Evolutionary conservation across 2,797 vertebrate genomes (phyloP).

Genomic region (Eulemur coronatus): DNA sequence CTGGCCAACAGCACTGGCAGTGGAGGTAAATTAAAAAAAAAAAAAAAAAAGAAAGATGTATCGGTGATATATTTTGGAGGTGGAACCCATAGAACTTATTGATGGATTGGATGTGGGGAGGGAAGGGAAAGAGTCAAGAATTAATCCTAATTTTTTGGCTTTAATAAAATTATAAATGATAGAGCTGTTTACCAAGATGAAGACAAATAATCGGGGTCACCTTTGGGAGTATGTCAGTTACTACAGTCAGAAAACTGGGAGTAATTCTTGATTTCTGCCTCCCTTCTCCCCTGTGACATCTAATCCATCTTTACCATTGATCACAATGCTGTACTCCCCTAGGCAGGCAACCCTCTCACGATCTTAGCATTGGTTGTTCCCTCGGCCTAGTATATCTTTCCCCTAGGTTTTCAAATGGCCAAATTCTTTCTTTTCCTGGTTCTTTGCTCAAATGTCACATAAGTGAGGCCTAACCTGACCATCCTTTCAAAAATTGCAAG

Average conservation of each 20-base stretch:
- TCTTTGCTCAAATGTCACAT: background rate
- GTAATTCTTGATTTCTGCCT: background rate
- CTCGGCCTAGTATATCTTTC: background rate
- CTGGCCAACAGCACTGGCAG: background rate
- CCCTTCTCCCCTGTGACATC: background rate
- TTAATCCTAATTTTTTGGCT: conserved; percentile 18
- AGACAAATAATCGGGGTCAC: conserved; percentile 5
- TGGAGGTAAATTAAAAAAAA: background rate
- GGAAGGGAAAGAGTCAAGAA: background rate
- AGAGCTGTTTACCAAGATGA: background rate
- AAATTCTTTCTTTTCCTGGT: background rate
- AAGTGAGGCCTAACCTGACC: background rate
- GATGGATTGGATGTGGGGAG: background rate
- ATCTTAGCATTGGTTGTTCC: background rate
- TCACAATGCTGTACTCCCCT: background rate
- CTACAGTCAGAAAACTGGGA: background rate
- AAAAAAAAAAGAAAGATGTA: background rate
- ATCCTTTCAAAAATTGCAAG: background rate
- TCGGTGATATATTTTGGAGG: background rate
- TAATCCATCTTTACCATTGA: background rate
- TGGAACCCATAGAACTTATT: background rate
- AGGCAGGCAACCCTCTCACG: background rate
- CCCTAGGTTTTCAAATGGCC: background rate
- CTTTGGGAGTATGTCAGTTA: background rate
- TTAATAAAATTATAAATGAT: conserved; percentile 57